These are phyloP conservation scores for Glareola pratincola DNA, from an alignment of 2,113 vertebrate species.

Conservation along the genomic window DNA sequence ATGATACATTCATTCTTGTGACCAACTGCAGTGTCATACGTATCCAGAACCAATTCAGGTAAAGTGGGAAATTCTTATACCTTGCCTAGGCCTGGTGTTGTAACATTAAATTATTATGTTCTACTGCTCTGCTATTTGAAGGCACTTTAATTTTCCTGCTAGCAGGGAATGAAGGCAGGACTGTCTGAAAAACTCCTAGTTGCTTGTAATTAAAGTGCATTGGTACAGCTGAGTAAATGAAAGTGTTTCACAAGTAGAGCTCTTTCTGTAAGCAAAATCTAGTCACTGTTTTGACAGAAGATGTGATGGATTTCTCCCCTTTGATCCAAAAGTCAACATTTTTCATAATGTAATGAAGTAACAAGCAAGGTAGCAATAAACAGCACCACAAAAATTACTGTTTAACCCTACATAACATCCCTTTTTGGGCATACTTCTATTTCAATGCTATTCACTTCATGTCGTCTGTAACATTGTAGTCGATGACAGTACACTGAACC, in stretches of 20 bases:
- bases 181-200: neutral
- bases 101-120: neutral
- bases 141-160: constrained; percentile 15
- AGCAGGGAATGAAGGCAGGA: neutral
- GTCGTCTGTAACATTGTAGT: neutral
- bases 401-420: neutral
- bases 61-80: neutral
- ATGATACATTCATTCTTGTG: neutral
- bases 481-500: neutral
- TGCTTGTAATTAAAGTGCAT: neutral
- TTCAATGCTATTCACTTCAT: neutral
- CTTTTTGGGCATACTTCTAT: neutral
- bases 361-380: neutral
- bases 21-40: neutral
- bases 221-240: neutral
- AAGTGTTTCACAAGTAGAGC: neutral
- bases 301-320: neutral
- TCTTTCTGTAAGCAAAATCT: neutral
- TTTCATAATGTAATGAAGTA: neutral
- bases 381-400: neutral
- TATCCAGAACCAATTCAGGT: neutral
- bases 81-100: neutral
- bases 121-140: neutral
- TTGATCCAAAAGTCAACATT: neutral
- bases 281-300: neutral